These are phyloP conservation scores for Asarcornis scutulata DNA, from an alignment of 2,113 vertebrate species.

Conservation along the genomic window DNA sequence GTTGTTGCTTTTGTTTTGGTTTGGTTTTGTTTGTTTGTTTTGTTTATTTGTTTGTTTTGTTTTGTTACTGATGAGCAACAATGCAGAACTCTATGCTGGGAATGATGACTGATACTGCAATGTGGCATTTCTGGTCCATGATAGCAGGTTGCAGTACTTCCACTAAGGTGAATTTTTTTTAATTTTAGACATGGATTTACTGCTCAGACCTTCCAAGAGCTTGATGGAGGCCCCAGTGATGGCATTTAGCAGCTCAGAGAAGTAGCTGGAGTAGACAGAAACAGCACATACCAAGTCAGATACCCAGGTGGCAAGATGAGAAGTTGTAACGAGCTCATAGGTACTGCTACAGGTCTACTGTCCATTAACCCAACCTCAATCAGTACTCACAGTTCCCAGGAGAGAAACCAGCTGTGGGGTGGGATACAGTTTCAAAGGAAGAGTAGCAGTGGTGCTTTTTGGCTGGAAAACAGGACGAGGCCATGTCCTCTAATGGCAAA, in stretches of 20 bases:
- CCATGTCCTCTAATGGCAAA: background rate
- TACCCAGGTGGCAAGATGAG: background rate
- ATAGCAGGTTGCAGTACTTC: background rate
- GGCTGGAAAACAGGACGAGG: background rate
- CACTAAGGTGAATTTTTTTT: background rate
- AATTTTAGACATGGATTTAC: background rate
- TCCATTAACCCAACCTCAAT: background rate
- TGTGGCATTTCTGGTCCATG: no score
- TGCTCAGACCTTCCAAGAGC: background rate
- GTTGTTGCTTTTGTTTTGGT: no score
- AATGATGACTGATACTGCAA: background rate
- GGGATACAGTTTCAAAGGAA: background rate
- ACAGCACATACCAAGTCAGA: background rate
- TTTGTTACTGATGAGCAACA: background rate
- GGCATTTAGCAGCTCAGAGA: background rate
- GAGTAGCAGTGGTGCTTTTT: background rate
- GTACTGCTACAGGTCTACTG: background rate
- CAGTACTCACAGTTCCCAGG: background rate
- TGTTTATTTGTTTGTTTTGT: no score
- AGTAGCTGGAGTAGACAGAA: background rate
- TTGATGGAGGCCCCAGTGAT: background rate
- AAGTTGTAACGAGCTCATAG: background rate
- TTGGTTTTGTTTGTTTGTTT: no score
- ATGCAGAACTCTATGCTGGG: background rate
- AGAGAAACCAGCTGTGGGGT: background rate